Evolutionary conservation across 2,888 invertebrate species (phyloP).

Genomic region (Rotaria socialis): DNA sequence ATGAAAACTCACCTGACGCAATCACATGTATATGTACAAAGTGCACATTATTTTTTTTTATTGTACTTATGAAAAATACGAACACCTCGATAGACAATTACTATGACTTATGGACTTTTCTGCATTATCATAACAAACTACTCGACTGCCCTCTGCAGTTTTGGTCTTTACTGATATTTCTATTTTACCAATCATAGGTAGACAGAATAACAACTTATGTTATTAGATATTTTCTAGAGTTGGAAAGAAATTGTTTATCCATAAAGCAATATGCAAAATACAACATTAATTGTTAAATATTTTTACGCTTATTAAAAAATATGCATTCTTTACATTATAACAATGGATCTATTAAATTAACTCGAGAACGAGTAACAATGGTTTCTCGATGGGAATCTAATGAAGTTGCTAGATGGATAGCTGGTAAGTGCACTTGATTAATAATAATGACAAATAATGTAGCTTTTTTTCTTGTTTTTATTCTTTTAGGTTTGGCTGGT

Average conservation of each 20-base stretch:
- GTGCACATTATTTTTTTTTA: too few species aligned
- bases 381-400: background rate
- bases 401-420: conserved; percentile 13
- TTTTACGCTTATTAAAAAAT: background rate
- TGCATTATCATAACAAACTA: too few species aligned
- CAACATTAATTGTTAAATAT: background rate
- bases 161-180: background rate
- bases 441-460: background rate
- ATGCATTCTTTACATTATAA: conserved; percentile 28
- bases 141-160: background rate
- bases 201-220: background rate
- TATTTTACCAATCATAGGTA: background rate
- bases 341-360: conserved; percentile 15
- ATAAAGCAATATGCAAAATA: background rate
- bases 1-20: too few species aligned
- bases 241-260: background rate
- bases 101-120: too few species aligned
- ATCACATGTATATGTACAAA: too few species aligned
- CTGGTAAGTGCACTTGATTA: background rate
- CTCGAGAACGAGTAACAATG: conserved; percentile 29
- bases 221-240: background rate
- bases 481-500: background rate
- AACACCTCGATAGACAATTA: too few species aligned
- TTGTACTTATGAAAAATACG: too few species aligned
- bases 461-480: background rate